Evolutionary conservation across 2,113 vertebrate genomes (phyloP).

Genomic region (Ondatra zibethicus): DNA sequence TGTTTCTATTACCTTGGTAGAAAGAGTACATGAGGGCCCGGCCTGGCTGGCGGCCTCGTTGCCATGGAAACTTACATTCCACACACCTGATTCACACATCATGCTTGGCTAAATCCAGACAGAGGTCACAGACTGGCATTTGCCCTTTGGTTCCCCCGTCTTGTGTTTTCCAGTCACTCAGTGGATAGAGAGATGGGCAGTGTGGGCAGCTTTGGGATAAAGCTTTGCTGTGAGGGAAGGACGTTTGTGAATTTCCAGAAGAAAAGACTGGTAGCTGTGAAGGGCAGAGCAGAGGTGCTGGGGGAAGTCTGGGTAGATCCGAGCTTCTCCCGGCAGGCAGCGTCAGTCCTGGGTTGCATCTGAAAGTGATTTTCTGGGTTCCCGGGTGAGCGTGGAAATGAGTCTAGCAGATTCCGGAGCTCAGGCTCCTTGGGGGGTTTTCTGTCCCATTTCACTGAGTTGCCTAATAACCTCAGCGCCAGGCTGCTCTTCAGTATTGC

Average conservation of each 20-base stretch:
- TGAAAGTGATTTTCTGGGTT: slow-evolving; percentile 53
- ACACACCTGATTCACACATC: slow-evolving; percentile 74
- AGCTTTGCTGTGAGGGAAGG: not conserved
- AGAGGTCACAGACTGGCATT: slow-evolving; percentile 75
- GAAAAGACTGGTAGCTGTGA: not conserved
- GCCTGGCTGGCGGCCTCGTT: slow-evolving; percentile 68
- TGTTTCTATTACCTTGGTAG: slow-evolving; percentile 53
- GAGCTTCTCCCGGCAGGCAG: slow-evolving; percentile 25
- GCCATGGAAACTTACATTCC: slow-evolving; percentile 81
- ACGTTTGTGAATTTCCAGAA: slow-evolving; percentile 1
- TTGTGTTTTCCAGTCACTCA: slow-evolving; percentile 41
- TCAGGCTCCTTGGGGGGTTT: not conserved
- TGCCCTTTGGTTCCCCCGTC: slow-evolving; percentile 70
- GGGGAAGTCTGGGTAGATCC: not conserved
- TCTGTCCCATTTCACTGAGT: not conserved
- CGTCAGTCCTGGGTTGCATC: not conserved
- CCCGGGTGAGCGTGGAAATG: slow-evolving; percentile 24
- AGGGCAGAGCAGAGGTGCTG: not conserved
- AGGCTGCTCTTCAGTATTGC: not conserved
- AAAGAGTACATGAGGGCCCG: not conserved
- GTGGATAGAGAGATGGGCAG: not conserved
- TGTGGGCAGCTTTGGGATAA: not conserved
- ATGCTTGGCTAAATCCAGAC: slow-evolving; percentile 50
- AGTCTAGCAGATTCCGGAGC: not conserved
- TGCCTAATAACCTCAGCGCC: not conserved